Percentiles rank a stretch among this genome's conserved stretches.
Evolutionary conservation across 2,113 vertebrate species (phyloP).

Genomic region (Tetraodon nigroviridis): DNA sequence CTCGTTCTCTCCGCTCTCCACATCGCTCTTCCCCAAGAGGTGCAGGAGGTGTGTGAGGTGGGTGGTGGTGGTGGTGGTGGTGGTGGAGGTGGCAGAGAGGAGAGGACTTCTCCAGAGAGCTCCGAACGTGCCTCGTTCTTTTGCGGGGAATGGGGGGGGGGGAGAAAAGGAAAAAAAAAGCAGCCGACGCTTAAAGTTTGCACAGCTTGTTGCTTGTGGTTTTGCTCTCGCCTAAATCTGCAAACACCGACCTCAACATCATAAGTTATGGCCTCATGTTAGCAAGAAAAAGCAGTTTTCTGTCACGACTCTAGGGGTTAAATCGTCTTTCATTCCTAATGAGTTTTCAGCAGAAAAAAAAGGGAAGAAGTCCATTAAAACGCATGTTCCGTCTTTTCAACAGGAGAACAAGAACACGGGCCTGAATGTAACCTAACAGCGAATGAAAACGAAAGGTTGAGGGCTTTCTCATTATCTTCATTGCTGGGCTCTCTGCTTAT

Average conservation of each 20-base stretch:
- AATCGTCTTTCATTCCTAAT: too few relatives aligned
- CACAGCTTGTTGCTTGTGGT: constrained; percentile 2
- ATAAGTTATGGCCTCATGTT: not conserved
- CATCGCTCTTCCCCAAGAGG: constrained; percentile 54
- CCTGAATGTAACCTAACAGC: not conserved
- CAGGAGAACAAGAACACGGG: too few relatives aligned
- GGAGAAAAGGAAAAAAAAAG: not conserved
- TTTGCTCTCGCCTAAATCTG: constrained; percentile 15
- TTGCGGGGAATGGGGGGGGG: constrained; percentile 38
- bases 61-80: constrained; percentile 30
- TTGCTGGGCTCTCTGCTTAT: constrained; percentile 6
- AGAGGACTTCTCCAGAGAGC: constrained; percentile 48
- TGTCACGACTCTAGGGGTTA: constrained; percentile 14
- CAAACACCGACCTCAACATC: not conserved
- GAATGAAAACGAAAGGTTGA: constrained; percentile 8
- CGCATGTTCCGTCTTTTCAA: not conserved
- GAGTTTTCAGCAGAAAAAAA: too few relatives aligned
- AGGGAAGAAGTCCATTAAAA: too few relatives aligned
- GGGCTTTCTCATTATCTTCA: not conserved
- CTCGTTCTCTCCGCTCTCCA: constrained; percentile 44
- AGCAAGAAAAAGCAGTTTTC: constrained; percentile 5
- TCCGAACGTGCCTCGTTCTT: constrained; percentile 54
- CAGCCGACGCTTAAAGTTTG: constrained; percentile 23
- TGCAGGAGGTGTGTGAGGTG: constrained; percentile 64
- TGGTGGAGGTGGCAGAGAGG: not conserved